Evolutionary conservation across 2,113 vertebrate species (phyloP).

Genomic region (Junco hyemalis): DNA sequence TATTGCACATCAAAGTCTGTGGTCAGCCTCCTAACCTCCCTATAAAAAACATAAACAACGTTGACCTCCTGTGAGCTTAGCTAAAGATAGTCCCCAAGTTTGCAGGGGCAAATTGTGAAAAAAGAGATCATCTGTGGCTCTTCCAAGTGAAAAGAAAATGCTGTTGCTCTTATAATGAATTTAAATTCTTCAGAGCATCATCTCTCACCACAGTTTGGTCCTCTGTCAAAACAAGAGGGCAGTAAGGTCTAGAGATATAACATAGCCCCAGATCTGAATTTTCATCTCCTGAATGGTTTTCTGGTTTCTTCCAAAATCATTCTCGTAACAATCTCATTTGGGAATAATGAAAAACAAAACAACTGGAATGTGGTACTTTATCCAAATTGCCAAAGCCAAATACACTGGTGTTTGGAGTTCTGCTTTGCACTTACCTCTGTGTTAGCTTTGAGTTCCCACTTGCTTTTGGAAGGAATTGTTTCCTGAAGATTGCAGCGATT

Average conservation of each 20-base stretch:
- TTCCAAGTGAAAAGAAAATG: background rate
- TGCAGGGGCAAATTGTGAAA: background rate
- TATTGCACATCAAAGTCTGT: background rate
- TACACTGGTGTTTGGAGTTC: background rate
- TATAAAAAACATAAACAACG: background rate
- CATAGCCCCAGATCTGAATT: background rate
- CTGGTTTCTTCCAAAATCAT: background rate
- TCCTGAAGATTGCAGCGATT: background rate
- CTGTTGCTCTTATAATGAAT: background rate
- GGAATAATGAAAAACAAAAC: background rate
- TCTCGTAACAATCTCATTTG: background rate
- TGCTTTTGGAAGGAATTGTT: background rate
- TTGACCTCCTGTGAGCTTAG: background rate
- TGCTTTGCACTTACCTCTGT: background rate
- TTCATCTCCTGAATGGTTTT: background rate
- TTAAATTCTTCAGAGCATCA: background rate
- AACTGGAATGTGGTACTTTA: background rate
- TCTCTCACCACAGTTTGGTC: background rate
- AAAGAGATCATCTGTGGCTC: background rate
- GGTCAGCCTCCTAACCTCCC: background rate
- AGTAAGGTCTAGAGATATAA: background rate
- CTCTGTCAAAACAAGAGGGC: background rate
- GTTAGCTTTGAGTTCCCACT: background rate
- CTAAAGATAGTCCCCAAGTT: background rate
- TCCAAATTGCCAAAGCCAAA: background rate